These are phyloP conservation scores for Morphnarchus princeps DNA, from an alignment of 2,113 vertebrate genomes.

Conservation along the genomic window DNA sequence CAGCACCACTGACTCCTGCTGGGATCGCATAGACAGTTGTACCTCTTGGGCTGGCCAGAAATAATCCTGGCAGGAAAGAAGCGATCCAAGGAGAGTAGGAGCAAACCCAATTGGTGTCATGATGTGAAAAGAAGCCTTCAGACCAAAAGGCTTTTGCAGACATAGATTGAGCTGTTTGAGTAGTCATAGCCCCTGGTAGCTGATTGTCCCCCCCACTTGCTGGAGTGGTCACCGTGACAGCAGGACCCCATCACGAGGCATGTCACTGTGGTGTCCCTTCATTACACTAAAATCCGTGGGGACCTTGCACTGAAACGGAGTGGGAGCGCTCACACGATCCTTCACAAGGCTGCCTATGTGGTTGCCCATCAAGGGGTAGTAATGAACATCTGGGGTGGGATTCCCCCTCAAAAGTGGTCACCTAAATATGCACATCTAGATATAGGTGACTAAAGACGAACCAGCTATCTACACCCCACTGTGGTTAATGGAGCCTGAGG, in stretches of 20 bases:
- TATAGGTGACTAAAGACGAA: neutral
- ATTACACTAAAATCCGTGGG: neutral
- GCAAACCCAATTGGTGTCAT: neutral
- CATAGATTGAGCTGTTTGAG: neutral
- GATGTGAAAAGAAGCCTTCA: neutral
- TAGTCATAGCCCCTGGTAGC: neutral
- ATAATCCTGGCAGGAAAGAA: neutral
- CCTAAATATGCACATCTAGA: neutral
- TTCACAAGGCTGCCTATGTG: neutral
- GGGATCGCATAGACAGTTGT: neutral
- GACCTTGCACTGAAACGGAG: fast-evolving
- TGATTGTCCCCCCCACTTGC: neutral
- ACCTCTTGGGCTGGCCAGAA: neutral
- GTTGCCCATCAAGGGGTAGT: neutral
- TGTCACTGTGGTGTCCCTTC: neutral
- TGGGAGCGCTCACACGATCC: fast-evolving
- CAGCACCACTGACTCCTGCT: neutral
- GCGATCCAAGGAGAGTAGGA: neutral
- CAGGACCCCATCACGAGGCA: fast-evolving
- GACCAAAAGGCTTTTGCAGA: neutral
- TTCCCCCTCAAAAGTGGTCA: neutral
- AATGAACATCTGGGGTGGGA: neutral
- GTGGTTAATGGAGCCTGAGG: neutral
- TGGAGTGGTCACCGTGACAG: neutral
- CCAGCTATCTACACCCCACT: neutral